Percentiles rank a stretch among this genome's conserved stretches.
Evolutionary conservation across 2,113 vertebrate species (phyloP).

Genomic region (Vombatus ursinus): DNA sequence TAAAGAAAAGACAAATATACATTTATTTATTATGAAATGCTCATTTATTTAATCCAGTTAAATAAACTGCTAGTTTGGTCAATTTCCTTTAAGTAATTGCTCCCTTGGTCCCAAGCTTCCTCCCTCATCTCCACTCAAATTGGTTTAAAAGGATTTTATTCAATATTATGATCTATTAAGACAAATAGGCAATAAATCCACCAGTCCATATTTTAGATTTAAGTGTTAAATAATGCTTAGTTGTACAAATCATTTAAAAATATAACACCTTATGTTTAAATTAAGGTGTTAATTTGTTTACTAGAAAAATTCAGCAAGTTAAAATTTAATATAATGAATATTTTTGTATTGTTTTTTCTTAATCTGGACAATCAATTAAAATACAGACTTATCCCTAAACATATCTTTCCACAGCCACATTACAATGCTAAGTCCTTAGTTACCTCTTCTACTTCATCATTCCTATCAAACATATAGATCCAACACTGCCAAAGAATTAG

Average conservation of each 20-base stretch:
- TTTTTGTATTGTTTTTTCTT: neutral
- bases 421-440: neutral
- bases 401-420: neutral
- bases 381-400: neutral
- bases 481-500: conserved; percentile 20
- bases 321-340: conserved; percentile 37
- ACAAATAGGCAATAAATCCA: conserved; percentile 38
- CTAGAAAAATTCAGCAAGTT: conserved; percentile 16
- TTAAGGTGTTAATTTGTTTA: conserved; percentile 23
- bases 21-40: neutral
- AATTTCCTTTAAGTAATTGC: conserved; percentile 35
- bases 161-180: conserved; percentile 17
- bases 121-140: conserved; percentile 19
- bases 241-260: neutral
- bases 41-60: conserved; percentile 36
- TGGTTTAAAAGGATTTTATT: conserved; percentile 29
- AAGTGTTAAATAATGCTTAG: neutral
- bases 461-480: neutral
- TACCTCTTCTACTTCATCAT: neutral
- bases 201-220: conserved; percentile 29
- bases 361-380: neutral
- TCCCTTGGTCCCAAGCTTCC: neutral
- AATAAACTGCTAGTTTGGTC: conserved; percentile 13
- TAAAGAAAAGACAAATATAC: neutral
- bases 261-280: conserved; percentile 4